phyloP scores from a whole-genome alignment of 2,797 vertebrate genomes.

The Schizopygopsis malacanthus region DNA sequence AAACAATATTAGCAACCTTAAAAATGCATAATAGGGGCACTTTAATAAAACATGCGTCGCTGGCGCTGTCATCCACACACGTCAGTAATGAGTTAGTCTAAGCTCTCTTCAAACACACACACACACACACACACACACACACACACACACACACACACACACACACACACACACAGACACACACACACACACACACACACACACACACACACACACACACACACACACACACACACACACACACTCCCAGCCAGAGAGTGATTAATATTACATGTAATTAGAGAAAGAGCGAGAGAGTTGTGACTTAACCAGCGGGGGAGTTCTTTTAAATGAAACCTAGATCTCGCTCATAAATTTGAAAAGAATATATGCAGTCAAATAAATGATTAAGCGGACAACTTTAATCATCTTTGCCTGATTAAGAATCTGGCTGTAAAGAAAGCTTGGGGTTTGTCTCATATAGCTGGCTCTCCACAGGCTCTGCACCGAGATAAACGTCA shows the following conservation, averaged over 20 bases:
- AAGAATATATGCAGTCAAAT: conserved; percentile 45
- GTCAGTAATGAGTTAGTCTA: conserved; percentile 8
- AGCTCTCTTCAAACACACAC: conserved; percentile 5
- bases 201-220: neutral
- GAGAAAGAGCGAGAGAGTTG: conserved; percentile 38
- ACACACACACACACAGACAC: too few relatives aligned
- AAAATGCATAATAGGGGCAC: too few relatives aligned
- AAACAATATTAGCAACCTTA: too few relatives aligned
- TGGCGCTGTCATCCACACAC: conserved; percentile 9
- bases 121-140: too few relatives aligned
- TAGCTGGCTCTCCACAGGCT: conserved; percentile 9
- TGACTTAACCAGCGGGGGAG: conserved; percentile 36
- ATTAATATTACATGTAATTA: conserved; percentile 55
- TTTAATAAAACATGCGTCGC: conserved; percentile 4
- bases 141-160: neutral
- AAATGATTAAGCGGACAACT: conserved; percentile 50
- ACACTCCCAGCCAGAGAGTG: conserved; percentile 29
- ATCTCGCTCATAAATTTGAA: conserved; percentile 50
- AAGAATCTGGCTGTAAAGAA: conserved; percentile 34
- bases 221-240: neutral
- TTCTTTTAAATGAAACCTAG: conserved; percentile 46
- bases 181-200: too few relatives aligned
- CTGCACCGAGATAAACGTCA: conserved; percentile 2
- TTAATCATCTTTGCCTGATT: conserved; percentile 57
- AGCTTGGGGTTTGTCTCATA: conserved; percentile 6